Evolutionary conservation across 1,140 invertebrate species (phyloP).

Genomic region (Phocides pigmalion): DNA sequence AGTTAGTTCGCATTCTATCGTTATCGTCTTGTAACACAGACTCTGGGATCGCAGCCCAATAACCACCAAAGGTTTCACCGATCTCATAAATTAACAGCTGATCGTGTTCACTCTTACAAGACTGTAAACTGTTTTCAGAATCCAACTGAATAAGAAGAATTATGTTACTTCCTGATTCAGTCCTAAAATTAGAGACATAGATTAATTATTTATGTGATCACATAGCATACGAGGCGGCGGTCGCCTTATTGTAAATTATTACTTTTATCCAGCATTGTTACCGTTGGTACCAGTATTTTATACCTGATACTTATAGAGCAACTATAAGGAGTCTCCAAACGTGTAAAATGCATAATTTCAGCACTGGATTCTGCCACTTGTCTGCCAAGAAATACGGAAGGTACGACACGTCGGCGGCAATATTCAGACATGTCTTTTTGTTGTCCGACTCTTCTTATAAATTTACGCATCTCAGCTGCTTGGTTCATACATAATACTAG

Average conservation of each 20-base stretch:
- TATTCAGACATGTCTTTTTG: conserved; percentile 70
- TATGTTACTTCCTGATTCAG: conserved; percentile 65
- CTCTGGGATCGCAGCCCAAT: conserved; percentile 62
- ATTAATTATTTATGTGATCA: too few species aligned
- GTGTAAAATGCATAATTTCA: conserved; percentile 62
- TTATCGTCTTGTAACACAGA: conserved; percentile 38
- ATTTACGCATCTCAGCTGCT: neutral
- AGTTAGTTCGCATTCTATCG: neutral
- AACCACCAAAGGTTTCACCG: conserved; percentile 68
- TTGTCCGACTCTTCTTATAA: conserved; percentile 43
- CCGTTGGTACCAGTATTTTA: neutral
- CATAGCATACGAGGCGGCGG: too few species aligned
- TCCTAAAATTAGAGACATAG: conserved; percentile 40
- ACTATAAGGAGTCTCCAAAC: conserved; percentile 63
- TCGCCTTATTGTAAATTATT: too few species aligned
- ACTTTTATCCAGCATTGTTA: too few species aligned
- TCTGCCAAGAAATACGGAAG: conserved; percentile 65
- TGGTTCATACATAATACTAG: neutral
- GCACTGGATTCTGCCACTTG: conserved; percentile 58
- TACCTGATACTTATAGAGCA: conserved; percentile 70
- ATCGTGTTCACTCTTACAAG: conserved; percentile 45
- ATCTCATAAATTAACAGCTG: conserved; percentile 66
- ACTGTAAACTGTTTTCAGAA: conserved; percentile 34
- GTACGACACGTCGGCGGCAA: conserved; percentile 59
- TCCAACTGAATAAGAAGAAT: conserved; percentile 62